Base-by-base conservation (phyloP, 2,888 invertebrate genomes). In the Amblyjoppa fuscipennis region DNA sequence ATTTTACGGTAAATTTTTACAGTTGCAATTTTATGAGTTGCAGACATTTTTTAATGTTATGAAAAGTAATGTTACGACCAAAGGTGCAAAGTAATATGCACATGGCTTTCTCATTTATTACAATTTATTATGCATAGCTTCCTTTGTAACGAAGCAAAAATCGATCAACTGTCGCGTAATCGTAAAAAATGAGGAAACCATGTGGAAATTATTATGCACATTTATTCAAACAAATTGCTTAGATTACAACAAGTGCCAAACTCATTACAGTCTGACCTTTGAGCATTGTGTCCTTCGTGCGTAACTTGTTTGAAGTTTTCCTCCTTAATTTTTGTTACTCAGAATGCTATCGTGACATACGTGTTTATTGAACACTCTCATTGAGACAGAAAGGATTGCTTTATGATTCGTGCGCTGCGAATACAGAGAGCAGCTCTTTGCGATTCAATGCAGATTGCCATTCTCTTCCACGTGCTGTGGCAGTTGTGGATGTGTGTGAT, bases 401-500 rank as follows among this genome's bases (percentile, higher is more conserved):
- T 11, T 25, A 4, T 59, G 59, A 59, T 11, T 59, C 59, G 28
- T 11, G 9, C 11, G 25, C 56, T 59, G 25, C 25, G 13, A 4
- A 28, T 13, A 59, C 11, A 59, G 28, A 25, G 13, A 4, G 20
- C 3, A 56, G 11, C 13, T 56, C 56, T 56, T 13, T 13, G 13
- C 25, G 56, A 73, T 53, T 73, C 20, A 73, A 59, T 38, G 73
- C 73, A 38, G 56, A 73, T 73, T 53, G 31, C 56, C 34, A 53
- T 56, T 71, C 34, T 38, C 25, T 53, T 25, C 28, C 73, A 73
- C 56, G 73, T 59, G 56, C 73, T 38, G 45, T 25, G 34, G 49
- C 31, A 38, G 45, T n/a, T 53, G 25, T 34, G 20, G 75, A 28
- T 13, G 45, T 51, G 53, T 45, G 16, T 34, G 64, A 74, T 51